phyloP scores from a whole-genome alignment of 53 echinoderm and acorn worm genomes.

The Arbacia lixula region DNA sequence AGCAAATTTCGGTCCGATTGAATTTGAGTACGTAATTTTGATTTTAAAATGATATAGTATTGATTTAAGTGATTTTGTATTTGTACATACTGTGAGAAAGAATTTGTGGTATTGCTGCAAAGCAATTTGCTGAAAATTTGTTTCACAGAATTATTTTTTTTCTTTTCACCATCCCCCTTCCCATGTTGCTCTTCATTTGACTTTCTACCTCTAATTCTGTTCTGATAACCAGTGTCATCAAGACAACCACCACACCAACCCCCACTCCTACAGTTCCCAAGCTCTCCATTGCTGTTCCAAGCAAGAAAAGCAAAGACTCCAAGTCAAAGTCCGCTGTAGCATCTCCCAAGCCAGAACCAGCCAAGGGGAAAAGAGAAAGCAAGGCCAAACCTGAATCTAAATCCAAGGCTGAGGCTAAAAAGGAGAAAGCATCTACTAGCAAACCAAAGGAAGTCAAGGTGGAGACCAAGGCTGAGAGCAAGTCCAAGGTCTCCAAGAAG shows the following conservation, averaged over 20 bases:
- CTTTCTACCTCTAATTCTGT: too few relatives aligned
- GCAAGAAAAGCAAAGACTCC: constrained; percentile 54
- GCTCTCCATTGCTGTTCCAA: constrained; percentile 61
- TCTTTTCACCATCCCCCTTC: too few relatives aligned
- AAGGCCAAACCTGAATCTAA: constrained; percentile 33
- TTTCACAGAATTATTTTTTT: too few relatives aligned
- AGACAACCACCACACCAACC: constrained; percentile 43
- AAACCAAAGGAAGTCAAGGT: constrained; percentile 39
- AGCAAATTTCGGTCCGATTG: too few relatives aligned
- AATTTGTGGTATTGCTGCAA: too few relatives aligned
- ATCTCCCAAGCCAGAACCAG: constrained; percentile 12
- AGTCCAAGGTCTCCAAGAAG: constrained; percentile 27
- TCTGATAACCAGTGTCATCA: constrained; percentile 80
- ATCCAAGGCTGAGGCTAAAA: constrained; percentile 36
- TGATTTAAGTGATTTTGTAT: too few relatives aligned
- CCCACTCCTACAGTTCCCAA: constrained; percentile 61
- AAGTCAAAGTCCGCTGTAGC: constrained; percentile 40
- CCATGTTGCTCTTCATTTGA: too few relatives aligned
- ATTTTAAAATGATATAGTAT: too few relatives aligned
- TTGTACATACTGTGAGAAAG: too few relatives aligned
- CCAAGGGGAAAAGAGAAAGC: constrained; percentile 20
- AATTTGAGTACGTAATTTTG: too few relatives aligned
- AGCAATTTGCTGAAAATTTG: too few relatives aligned
- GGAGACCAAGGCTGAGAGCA: constrained; percentile 36
- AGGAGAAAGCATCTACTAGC: background rate